These are phyloP conservation scores for Drosophila leonis DNA, from an alignment of 2,888 invertebrate genomes.

Conservation along the genomic window DNA sequence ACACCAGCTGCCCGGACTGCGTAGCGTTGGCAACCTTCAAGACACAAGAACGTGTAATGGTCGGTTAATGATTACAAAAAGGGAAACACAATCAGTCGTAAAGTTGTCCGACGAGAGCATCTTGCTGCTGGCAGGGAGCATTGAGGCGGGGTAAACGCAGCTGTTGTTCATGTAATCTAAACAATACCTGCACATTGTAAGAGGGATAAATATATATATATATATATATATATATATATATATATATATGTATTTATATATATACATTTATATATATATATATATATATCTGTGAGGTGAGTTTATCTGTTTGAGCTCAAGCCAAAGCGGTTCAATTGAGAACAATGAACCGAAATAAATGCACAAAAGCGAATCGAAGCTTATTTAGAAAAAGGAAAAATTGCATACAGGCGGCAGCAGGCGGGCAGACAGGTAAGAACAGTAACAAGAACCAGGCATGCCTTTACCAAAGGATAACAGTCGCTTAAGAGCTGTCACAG, in stretches of 20 bases:
- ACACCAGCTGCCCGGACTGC: constrained; percentile 32
- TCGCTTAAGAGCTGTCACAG: constrained; percentile 57
- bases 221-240: constrained; percentile 3
- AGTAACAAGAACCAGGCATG: constrained; percentile 42
- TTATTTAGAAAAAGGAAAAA: constrained; percentile 64
- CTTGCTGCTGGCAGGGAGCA: constrained; percentile 19
- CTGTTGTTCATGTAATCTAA: constrained; percentile 72
- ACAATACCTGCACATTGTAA: constrained; percentile 70
- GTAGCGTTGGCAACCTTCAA: constrained; percentile 30
- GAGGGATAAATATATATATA: constrained; percentile 13
- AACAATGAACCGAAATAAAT: constrained; percentile 73
- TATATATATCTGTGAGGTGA: constrained; percentile 9
- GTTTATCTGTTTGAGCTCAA: constrained; percentile 27
- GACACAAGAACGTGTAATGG: constrained; percentile 66
- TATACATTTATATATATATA: not conserved
- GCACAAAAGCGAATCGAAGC: constrained; percentile 63
- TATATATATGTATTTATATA: not conserved
- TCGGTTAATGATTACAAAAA: constrained; percentile 68
- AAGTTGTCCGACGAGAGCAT: constrained; percentile 46
- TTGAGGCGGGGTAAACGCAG: constrained; percentile 41
- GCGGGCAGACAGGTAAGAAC: constrained; percentile 9
- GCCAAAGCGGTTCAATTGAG: constrained; percentile 56
- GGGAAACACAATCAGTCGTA: constrained; percentile 65
- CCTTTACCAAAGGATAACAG: constrained; percentile 57
- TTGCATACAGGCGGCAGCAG: constrained; percentile 8